Conservation (phyloP, 1,140 invertebrate genomes). For the Aphaenogaster rudis region DNA sequence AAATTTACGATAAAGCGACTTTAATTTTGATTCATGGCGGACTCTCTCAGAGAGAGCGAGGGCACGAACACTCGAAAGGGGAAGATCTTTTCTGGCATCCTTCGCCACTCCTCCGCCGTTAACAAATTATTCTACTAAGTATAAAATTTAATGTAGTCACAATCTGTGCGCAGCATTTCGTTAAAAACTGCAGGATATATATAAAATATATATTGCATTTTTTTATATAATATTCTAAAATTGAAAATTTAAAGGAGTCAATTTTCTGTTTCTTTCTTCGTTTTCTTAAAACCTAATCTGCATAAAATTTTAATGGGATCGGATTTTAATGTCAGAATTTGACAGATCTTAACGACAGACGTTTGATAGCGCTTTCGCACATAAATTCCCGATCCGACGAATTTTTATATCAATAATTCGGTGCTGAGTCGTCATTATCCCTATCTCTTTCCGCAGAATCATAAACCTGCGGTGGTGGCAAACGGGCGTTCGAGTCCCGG, state of each 20-base stretch:
- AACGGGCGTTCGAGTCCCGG: slow-evolving; percentile 80
- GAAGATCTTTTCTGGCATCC: slow-evolving; percentile 38
- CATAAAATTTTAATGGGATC: neutral
- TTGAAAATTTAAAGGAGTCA: neutral
- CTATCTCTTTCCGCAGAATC: slow-evolving; percentile 73
- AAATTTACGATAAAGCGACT: slow-evolving; percentile 81
- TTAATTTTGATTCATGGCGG: slow-evolving; percentile 83
- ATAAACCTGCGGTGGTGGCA: slow-evolving; percentile 80
- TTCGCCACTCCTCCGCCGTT: neutral
- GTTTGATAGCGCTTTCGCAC: neutral
- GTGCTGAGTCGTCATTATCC: slow-evolving; percentile 24
- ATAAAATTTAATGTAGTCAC: slow-evolving; percentile 25
- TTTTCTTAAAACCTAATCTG: neutral
- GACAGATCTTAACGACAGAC: neutral
- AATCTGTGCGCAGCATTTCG: neutral
- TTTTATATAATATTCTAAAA: neutral
- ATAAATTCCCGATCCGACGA: neutral
- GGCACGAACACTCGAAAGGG: neutral
- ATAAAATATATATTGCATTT: neutral
- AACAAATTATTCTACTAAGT: slow-evolving; percentile 44
- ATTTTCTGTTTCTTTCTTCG: neutral
- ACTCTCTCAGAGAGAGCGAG: slow-evolving; percentile 58
- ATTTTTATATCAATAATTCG: slow-evolving; percentile 49
- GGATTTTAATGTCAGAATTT: neutral
- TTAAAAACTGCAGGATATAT: neutral